Evolutionary conservation across 2,888 invertebrate species (phyloP).

Genomic region (Gastracanthus pulcherrimus): DNA sequence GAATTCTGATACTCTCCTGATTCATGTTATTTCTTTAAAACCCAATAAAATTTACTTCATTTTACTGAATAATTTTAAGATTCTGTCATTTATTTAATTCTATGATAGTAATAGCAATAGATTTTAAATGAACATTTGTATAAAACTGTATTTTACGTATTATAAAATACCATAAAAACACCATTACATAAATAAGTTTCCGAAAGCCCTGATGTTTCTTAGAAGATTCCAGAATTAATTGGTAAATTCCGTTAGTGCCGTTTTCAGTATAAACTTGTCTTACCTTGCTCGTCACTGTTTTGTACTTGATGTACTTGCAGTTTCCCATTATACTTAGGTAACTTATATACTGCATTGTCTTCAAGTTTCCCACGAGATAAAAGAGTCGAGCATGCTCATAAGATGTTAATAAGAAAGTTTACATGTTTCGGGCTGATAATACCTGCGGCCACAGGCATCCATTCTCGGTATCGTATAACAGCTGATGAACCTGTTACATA

Average conservation of each 20-base stretch:
- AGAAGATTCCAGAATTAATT: neutral
- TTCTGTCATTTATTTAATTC: too few species aligned
- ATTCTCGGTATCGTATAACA: neutral
- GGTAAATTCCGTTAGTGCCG: neutral
- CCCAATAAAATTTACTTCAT: too few species aligned
- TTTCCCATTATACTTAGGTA: conserved; percentile 8
- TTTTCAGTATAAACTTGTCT: neutral
- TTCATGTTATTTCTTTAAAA: too few species aligned
- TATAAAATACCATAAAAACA: too few species aligned
- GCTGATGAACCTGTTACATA: neutral
- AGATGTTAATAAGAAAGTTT: conserved; percentile 48
- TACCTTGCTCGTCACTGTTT: conserved; percentile 1
- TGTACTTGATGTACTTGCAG: neutral
- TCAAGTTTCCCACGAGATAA: conserved; percentile 33
- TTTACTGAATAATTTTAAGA: too few species aligned
- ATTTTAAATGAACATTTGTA: too few species aligned
- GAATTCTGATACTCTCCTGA: too few species aligned
- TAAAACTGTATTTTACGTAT: too few species aligned
- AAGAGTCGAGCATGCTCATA: conserved; percentile 33
- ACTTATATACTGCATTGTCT: conserved; percentile 33
- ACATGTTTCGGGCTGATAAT: conserved; percentile 39
- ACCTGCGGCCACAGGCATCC: conserved; percentile 4
- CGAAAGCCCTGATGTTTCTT: neutral
- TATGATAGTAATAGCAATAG: too few species aligned
- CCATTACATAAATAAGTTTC: too few species aligned